Base-by-base conservation (phyloP, 2,888 invertebrate genomes). In the Therioaphis trifolii region DNA sequence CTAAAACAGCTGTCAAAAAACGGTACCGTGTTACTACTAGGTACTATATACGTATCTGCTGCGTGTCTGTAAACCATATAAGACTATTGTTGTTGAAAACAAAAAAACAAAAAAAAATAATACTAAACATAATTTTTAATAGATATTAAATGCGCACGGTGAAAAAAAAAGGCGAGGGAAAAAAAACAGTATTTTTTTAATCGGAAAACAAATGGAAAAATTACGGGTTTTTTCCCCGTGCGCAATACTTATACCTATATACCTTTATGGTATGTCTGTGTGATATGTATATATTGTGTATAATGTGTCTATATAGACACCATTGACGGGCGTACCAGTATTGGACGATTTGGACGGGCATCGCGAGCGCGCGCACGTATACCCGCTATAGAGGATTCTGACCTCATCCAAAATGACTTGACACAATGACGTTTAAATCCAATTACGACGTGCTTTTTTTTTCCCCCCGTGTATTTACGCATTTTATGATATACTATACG, bases 341-440 rank as follows among this genome's bases (percentile, higher is more conserved):
- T n/a, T n/a, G n/a, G n/a, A n/a, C n/a, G n/a, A n/a, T n/a, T n/a
- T n/a, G 35, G 35, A 18, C 63, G 63, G 63, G 15, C 27, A 35
- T 35, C 15, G 15, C 29, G 29, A 29, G 15, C 29, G 29, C 29
- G 58, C 21, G n/a, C 58, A 63, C 63, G 40, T 68, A 35, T 40
- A 35, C 15, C 24, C 12, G 24, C 2, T 24, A 7, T 14, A 40
- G 74, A 74, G 72, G 72, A 82, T 74, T 74, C 72, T 82, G 74
- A 72, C 82, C 72, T 82, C 72, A 74, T 82, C 68, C 40, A 63
- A 82, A 74, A 82, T 82, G 82, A 82, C 82, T 82, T 49, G 63
- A 72, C 82, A 82, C 82, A 82, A 82, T 61, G 72, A 72, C 61
- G 74, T 82, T 82, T 82, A 82, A 82, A 82, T 82, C 74, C 63